Evolutionary conservation across 2,888 invertebrate genomes (phyloP).

Genomic region (Acanthosepion pharaonis): DNA sequence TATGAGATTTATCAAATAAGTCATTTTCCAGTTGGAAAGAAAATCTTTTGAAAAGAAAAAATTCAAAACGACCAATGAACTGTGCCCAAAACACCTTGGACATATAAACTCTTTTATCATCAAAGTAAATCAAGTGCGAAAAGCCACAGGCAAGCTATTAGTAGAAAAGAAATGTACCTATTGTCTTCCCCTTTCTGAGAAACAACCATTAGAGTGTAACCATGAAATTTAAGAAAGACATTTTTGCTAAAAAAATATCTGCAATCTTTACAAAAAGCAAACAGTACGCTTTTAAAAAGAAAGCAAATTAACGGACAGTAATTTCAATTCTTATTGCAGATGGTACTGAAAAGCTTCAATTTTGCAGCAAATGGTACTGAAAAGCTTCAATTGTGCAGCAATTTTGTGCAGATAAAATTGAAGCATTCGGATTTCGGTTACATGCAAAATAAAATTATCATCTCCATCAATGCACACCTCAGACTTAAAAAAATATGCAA

Average conservation of each 20-base stretch:
- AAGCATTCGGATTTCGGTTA: not conserved
- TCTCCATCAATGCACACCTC: not conserved
- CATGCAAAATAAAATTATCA: not conserved
- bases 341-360: not conserved
- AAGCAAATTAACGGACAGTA: not conserved
- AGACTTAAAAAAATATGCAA: too few species aligned
- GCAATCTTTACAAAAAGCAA: not conserved
- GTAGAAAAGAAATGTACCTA: not conserved
- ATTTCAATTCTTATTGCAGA: not conserved
- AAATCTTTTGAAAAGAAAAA: not conserved
- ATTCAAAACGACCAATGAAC: not conserved
- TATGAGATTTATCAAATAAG: not conserved
- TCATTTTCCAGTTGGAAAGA: not conserved
- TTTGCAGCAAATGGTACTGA: not conserved
- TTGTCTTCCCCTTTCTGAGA: not conserved
- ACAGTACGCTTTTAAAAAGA: not conserved
- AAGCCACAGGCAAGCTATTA: not conserved
- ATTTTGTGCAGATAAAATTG: not conserved
- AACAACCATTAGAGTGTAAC: not conserved
- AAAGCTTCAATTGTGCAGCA: not conserved
- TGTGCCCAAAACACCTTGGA: not conserved
- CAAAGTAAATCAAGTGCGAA: not conserved
- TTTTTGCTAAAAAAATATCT: not conserved
- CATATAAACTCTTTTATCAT: not conserved
- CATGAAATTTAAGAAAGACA: not conserved